Conservation (phyloP, 2,888 invertebrate genomes). For the Isotomurus palustris region DNA sequence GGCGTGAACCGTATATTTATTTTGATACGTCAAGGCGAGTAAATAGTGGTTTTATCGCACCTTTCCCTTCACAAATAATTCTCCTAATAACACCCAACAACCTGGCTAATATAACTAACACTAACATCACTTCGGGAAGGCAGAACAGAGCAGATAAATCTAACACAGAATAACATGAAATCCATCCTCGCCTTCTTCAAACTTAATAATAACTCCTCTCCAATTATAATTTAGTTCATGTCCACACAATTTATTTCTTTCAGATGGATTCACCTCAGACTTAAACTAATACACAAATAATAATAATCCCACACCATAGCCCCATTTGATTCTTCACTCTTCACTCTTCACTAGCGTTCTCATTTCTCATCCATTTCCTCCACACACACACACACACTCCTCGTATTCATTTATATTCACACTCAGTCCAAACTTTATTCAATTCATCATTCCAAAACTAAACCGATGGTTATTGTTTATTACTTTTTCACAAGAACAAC, state of each 20-base stretch:
- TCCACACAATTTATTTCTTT: neutral
- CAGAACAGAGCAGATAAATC: neutral
- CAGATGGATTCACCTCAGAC: neutral
- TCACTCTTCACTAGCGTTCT: too few relatives aligned
- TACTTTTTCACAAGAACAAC: too few relatives aligned
- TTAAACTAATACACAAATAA: too few relatives aligned
- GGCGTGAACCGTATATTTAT: conserved; percentile 32
- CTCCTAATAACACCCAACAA: conserved; percentile 5
- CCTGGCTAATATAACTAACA: neutral
- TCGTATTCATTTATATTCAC: too few relatives aligned
- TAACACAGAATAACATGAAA: too few relatives aligned
- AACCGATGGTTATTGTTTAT: too few relatives aligned
- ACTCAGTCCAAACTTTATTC: too few relatives aligned
- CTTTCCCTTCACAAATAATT: conserved; percentile 23
- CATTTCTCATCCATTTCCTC: too few relatives aligned
- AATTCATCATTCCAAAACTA: too few relatives aligned
- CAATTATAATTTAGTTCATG: conserved; percentile 12
- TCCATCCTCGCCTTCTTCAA: neutral
- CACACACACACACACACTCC: too few relatives aligned
- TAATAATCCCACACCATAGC: too few relatives aligned
- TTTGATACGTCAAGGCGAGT: conserved; percentile 39
- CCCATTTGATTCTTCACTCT: too few relatives aligned
- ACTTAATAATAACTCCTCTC: conserved; percentile 1
- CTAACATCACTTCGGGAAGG: neutral
- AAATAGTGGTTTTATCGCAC: conserved; percentile 45